Evolutionary conservation across 2,888 invertebrate species (phyloP), one percentile per base, ranked within the genome.

Genomic region (Platycheirus albimanus): DNA sequence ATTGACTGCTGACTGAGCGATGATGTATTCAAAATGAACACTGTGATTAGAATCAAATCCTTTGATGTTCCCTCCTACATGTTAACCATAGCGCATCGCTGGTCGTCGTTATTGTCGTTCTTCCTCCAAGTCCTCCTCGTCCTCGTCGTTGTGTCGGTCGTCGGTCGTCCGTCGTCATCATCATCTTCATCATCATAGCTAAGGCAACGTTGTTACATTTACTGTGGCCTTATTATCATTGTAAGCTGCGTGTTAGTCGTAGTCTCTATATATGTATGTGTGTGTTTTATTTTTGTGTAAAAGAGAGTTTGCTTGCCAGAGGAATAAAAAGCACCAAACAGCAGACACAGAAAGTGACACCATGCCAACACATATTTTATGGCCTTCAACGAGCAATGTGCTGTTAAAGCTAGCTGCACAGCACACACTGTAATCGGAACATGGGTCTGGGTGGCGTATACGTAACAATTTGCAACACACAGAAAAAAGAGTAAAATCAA

Each of bases 21-120:
- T 52, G 70, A 76, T 76, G 80, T 81, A 71, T 81, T 76, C 66
- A 66, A 66, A 61, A 70, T 54, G 80, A 76, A 47, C 51, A 76
- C 76, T 47, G 51, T 69, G 72, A 83, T 77, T 69, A 69, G 83
- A 83, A 72, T 83, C 67, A 74, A 77, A 77, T 56, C 72, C 77
- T 77, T 77, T 83, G 81, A 81, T 75, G 52, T 69, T 28, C 17
- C 20, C 69, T 75, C 43, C 54, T 58, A 56, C 43, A 72, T 45
- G 72, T 33, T 64, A 54, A 61, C n/a, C 38, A 54, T 74, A 61
- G 52, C 51, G 45, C 49, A 33, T 15, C 30, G 28, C 58, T 41
- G 24, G 43, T 43, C 38, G 30, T 11, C 45, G 11, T 58, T 41
- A 58, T 58, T 58, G 38, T 54, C 13, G 28, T 20, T 43, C 19